Base-by-base conservation (phyloP, 2,113 vertebrate genomes). In the Dasyurus viverrinus region DNA sequence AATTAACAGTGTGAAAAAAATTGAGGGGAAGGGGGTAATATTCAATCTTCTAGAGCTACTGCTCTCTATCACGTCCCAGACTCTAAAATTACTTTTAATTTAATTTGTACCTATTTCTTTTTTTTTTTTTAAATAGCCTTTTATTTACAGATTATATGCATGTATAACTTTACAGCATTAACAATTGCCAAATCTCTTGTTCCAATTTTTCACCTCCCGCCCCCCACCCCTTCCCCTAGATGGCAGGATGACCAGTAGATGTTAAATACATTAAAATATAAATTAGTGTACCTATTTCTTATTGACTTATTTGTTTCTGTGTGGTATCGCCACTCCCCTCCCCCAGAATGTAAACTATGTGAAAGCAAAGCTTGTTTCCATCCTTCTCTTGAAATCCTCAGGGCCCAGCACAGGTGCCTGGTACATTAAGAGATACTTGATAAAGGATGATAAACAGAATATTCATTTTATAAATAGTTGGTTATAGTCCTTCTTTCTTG, bases 341-440 rank as follows among this genome's bases (percentile, higher is more conserved):
- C 27, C 57, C 57, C 57, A 68, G 57, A 27, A 52, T 93, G 91
- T 91, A 94, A 53, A 93, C 42, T 90, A 53, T 52, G 47, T 47
- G 24, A 95, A 60, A 84, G 53, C 89, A 94, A 89, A 84, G 53
- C 47, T 46, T n/a, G 53, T 90, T 19, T 36, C 2, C 2, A 54
- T 26, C 89, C 89, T 96, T 92, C 55, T 95, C 50, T 94, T 57
- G 60, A 5, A 91, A 16, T 5, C 48, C 36, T 4, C 0, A 36
- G n/a, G 54, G 53, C 60, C 27, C 95, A 54, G 24, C 47, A 0
- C 50, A 68, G 55, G n/a, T 94, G 42, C n/a, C 23, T 89, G 14
- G 27, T 68, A 57, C 84, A 91, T 68, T 53, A 57, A 92, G 92
- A 68, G 27, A 7, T 36, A 14, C 57, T 68, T 68, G 57, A 12